A percentile compares a stretch with the other conserved stretches of the same genome.
These are phyloP conservation scores for Cynocephalus volans DNA, from an alignment of 2,113 vertebrate species.

Conservation along the genomic window DNA sequence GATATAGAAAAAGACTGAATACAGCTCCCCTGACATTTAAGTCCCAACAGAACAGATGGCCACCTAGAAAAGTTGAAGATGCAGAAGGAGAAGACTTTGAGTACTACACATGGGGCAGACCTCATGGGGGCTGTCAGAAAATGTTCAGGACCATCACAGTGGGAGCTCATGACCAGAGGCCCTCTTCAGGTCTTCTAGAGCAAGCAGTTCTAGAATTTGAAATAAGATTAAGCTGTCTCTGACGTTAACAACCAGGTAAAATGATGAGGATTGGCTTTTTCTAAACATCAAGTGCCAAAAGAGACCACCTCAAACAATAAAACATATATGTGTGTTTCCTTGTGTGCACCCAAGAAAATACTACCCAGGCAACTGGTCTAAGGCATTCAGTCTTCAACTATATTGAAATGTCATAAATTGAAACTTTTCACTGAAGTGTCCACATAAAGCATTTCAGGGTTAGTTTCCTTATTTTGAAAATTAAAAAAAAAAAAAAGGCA, in stretches of 20 bases:
- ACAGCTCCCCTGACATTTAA: background rate
- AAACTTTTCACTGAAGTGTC: conserved; percentile 3
- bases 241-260: background rate
- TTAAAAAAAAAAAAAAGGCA: background rate
- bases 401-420: background rate
- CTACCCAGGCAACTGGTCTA: background rate
- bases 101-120: background rate
- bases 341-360: background rate
- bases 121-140: background rate
- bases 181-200: background rate
- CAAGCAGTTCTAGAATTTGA: conserved; percentile 1
- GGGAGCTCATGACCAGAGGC: background rate
- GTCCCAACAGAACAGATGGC: background rate
- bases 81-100: background rate
- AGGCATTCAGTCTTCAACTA: background rate
- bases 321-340: background rate
- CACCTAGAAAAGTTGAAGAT: background rate
- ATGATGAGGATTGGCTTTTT: background rate
- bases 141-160: background rate
- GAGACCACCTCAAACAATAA: background rate
- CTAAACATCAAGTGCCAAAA: conserved; percentile 9
- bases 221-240: background rate
- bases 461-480: conserved; percentile 38
- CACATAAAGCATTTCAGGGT: background rate
- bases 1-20: background rate